These are phyloP conservation scores for Trachelus stipa DNA, from an alignment of 2,888 invertebrate genomes.

Conservation along the genomic window DNA sequence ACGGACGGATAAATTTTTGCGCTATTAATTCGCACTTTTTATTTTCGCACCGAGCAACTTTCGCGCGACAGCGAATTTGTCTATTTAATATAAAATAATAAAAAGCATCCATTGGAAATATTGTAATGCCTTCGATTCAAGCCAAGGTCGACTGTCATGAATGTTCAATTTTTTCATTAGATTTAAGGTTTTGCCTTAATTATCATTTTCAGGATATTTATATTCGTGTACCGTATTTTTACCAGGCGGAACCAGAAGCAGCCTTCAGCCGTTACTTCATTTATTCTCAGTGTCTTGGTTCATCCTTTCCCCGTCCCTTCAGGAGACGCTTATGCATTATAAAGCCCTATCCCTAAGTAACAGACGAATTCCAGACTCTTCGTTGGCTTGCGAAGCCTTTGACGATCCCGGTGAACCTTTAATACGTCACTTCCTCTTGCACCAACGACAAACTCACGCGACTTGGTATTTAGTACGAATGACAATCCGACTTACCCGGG, in stretches of 20 bases:
- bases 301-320: neutral
- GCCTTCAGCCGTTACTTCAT: neutral
- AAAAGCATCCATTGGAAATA: too few relatives aligned
- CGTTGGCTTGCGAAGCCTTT: too few relatives aligned
- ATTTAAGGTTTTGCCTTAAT: neutral
- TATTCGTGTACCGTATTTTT: too few relatives aligned
- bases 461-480: too few relatives aligned
- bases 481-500: slow-evolving; percentile 41
- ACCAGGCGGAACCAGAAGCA: neutral
- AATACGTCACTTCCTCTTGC: neutral
- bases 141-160: neutral
- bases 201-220: neutral
- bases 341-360: neutral
- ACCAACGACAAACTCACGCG: neutral
- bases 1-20: too few relatives aligned
- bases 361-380: too few relatives aligned
- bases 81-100: too few relatives aligned
- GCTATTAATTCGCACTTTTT: too few relatives aligned
- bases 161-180: too few relatives aligned
- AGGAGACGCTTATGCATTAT: neutral
- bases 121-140: neutral
- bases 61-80: too few relatives aligned
- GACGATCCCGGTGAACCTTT: too few relatives aligned
- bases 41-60: too few relatives aligned
- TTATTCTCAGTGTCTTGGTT: neutral